Evolutionary conservation across 2,797 vertebrate species (phyloP).

Genomic region (Fringilla coelebs): DNA sequence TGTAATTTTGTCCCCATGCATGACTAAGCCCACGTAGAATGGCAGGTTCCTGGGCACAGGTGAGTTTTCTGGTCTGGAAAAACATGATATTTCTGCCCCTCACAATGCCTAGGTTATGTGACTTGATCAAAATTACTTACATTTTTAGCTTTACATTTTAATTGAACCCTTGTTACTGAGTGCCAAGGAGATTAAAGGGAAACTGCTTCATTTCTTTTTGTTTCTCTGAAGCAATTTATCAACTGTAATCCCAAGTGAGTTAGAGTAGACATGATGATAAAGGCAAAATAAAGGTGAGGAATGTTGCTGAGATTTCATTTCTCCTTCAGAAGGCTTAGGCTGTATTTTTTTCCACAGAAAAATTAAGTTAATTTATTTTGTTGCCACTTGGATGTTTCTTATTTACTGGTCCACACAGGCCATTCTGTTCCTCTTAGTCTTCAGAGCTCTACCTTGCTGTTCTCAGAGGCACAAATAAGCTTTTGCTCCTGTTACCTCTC

Average conservation of each 20-base stretch:
- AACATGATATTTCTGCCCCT: not conserved
- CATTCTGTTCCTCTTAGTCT: not conserved
- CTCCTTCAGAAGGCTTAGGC: constrained; percentile 1
- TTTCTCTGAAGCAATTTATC: constrained; percentile 47
- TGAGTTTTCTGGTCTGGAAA: not conserved
- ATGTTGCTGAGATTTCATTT: not conserved
- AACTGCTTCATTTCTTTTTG: not conserved
- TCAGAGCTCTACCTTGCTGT: not conserved
- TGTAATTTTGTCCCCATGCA: not conserved
- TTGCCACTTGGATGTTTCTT: not conserved
- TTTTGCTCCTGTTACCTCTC: not conserved
- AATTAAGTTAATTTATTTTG: not conserved
- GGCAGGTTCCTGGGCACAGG: not conserved
- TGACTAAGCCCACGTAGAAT: constrained; percentile 15
- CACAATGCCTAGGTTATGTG: rapidly evolving
- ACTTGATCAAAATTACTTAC: constrained; percentile 6
- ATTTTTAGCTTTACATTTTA: constrained; percentile 46
- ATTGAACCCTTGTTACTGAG: constrained; percentile 12
- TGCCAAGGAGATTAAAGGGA: constrained; percentile 20
- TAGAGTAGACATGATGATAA: not conserved
- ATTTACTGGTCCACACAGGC: not conserved
- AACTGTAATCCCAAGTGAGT: not conserved
- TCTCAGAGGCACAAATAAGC: not conserved
- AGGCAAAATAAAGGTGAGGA: not conserved
- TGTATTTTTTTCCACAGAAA: not conserved